These are phyloP conservation scores for Calliopum simillimum DNA, from an alignment of 2,888 invertebrate species.

Conservation along the genomic window DNA sequence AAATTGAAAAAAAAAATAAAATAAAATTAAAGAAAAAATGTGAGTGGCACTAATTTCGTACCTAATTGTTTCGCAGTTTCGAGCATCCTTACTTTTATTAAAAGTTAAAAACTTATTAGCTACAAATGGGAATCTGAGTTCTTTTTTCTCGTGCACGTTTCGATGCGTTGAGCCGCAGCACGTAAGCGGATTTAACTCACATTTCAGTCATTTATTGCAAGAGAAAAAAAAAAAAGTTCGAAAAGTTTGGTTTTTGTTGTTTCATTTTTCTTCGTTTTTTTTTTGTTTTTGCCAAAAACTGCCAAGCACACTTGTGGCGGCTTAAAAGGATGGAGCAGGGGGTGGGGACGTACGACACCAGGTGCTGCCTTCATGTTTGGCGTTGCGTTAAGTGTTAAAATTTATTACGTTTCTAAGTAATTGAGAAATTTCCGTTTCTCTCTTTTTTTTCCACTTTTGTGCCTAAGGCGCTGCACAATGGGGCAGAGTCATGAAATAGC, in stretches of 20 bases:
- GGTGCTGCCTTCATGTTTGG: slow-evolving; percentile 44
- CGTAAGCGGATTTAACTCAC: slow-evolving; percentile 16
- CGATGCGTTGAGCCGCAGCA: slow-evolving; percentile 11
- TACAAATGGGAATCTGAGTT: too few species aligned
- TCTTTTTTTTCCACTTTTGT: background rate
- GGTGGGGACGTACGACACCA: slow-evolving; percentile 35
- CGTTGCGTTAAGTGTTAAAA: slow-evolving; percentile 44
- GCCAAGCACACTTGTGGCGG: background rate
- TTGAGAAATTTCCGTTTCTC: slow-evolving; percentile 41
- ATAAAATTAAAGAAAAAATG: too few species aligned
- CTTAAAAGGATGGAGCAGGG: background rate
- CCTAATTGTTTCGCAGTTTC: too few species aligned
- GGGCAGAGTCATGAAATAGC: too few species aligned
- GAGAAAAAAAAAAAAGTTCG: slow-evolving; percentile 7
- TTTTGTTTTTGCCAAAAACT: background rate
- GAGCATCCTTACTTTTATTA: too few species aligned
- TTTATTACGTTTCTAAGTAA: slow-evolving; percentile 46
- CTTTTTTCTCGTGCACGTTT: background rate
- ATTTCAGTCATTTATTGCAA: slow-evolving; percentile 2
- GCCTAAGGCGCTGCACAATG: background rate
- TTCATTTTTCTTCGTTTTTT: too few species aligned
- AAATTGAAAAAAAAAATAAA: too few species aligned
- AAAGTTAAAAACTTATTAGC: too few species aligned
- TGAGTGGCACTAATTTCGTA: too few species aligned
- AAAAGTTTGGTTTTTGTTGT: background rate